Evolutionary conservation across 2,113 vertebrate genomes (phyloP).

Genomic region (Micromys minutus): DNA sequence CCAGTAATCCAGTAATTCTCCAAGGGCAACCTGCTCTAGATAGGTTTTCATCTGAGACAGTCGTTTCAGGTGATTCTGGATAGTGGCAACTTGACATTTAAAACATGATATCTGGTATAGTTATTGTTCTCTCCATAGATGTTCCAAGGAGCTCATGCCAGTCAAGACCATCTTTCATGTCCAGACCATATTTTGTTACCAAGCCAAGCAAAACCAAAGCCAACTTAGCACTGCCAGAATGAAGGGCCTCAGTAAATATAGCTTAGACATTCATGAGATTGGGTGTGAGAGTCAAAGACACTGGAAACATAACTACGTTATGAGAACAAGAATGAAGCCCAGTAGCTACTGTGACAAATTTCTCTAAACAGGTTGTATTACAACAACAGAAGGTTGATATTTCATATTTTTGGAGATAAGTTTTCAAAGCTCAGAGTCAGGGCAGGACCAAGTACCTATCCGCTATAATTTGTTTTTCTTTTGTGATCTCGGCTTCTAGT

Average conservation of each 20-base stretch:
- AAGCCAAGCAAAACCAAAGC: background rate
- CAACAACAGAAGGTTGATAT: background rate
- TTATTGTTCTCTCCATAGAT: background rate
- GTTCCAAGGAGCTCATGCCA: background rate
- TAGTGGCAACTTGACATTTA: background rate
- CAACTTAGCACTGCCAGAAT: background rate
- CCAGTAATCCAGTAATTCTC: background rate
- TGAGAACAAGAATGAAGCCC: background rate
- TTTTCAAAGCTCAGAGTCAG: background rate
- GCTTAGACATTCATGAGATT: background rate
- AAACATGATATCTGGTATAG: background rate
- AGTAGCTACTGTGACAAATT: background rate
- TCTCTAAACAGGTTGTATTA: slow-evolving; percentile 23
- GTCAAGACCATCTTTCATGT: background rate
- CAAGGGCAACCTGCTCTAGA: background rate
- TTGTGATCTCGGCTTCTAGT: background rate
- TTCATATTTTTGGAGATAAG: slow-evolving; percentile 4
- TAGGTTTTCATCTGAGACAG: background rate
- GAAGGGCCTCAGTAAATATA: background rate
- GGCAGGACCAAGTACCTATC: background rate
- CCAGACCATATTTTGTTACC: background rate
- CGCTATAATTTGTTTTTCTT: background rate
- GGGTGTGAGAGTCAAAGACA: background rate
- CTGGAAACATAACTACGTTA: background rate
- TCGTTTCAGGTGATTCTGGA: background rate